Percentiles rank a stretch among this genome's conserved stretches.
Evolutionary conservation across 2,888 invertebrate species (phyloP).

Genomic region (Ephialtes manifestator): DNA sequence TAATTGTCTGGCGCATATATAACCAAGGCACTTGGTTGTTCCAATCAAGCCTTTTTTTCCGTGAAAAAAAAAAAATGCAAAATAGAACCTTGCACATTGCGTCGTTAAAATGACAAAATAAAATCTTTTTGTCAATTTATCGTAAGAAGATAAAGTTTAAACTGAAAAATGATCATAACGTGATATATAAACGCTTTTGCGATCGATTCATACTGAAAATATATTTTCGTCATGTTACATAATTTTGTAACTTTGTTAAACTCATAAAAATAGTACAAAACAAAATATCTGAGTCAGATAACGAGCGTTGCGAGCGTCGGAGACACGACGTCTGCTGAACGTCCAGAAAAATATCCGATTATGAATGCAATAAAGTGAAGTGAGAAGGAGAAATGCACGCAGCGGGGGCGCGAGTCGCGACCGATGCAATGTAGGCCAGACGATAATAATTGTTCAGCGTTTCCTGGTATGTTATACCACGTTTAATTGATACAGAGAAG

Average conservation of each 20-base stretch:
- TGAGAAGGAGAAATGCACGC: conserved; percentile 69
- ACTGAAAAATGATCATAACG: not conserved
- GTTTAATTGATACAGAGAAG: conserved; percentile 81
- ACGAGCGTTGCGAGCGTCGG: not conserved
- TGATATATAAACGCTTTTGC: not conserved
- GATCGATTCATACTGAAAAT: not conserved
- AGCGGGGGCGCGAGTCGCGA: conserved; percentile 46
- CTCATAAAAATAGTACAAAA: not conserved
- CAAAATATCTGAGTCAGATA: not conserved
- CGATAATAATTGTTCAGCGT: conserved; percentile 82
- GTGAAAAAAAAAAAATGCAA: too few relatives aligned
- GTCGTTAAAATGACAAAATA: too few relatives aligned
- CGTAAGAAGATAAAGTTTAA: not conserved
- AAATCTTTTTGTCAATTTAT: not conserved
- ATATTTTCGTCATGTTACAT: not conserved
- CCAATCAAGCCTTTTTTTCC: too few relatives aligned
- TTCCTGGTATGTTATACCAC: conserved; percentile 81
- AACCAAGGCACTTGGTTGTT: too few relatives aligned
- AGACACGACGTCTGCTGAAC: conserved; percentile 17
- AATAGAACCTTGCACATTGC: too few relatives aligned
- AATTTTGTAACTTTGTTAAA: not conserved
- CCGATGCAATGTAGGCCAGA: conserved; percentile 81
- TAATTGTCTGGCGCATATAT: too few relatives aligned
- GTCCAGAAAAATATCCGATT: conserved; percentile 41
- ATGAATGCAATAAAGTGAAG: conserved; percentile 64